Conservation (phyloP, 2,113 vertebrate genomes). For the Mystacornis crossleyi region DNA sequence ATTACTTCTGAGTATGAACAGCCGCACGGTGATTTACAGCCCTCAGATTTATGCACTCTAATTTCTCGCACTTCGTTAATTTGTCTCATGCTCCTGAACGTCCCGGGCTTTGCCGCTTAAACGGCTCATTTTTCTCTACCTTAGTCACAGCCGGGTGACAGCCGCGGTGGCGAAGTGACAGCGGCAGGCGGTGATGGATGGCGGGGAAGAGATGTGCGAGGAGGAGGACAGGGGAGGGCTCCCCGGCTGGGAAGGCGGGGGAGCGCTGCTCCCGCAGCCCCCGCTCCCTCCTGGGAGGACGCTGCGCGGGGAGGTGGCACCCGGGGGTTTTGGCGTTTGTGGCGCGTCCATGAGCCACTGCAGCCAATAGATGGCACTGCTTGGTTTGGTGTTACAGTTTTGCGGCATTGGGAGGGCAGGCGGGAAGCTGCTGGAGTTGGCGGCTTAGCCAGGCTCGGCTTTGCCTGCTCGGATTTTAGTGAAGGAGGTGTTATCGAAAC, state of each 20-base stretch:
- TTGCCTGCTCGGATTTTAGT: neutral
- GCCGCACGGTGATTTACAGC: neutral
- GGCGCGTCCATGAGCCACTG: neutral
- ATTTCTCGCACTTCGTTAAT: constrained; percentile 23
- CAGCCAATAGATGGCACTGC: constrained; percentile 49
- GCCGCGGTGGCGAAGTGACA: neutral
- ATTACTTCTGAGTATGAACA: neutral
- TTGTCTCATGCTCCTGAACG: neutral
- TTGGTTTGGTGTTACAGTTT: fast-evolving
- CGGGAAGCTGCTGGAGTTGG: neutral
- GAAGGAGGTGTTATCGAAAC: neutral
- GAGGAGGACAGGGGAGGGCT: neutral
- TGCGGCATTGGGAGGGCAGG: neutral
- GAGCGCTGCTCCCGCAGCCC: neutral
- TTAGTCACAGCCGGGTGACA: neutral
- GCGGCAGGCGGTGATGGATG: neutral
- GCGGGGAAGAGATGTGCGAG: neutral
- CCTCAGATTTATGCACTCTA: constrained; percentile 11
- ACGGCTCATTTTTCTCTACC: neutral
- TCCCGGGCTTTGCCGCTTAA: neutral
- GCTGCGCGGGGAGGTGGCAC: neutral
- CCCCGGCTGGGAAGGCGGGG: neutral
- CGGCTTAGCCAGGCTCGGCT: neutral
- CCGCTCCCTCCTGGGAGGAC: neutral
- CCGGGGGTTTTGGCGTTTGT: fast-evolving